phyloP scores from a whole-genome alignment of 2,888 invertebrate genomes.

The Sialis fuliginosa region DNA sequence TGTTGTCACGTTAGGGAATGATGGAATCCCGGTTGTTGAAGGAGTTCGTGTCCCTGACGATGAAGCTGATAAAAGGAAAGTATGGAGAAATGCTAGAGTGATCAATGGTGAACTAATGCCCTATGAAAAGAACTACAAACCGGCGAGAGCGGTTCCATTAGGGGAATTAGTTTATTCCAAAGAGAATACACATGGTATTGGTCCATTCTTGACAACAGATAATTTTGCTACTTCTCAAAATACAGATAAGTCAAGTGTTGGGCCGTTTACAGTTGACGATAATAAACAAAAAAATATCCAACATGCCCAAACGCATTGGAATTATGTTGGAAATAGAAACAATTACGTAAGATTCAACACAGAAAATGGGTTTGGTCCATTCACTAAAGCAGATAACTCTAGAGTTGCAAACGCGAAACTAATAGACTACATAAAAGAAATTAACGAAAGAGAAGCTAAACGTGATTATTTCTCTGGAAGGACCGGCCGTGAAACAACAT shows the following conservation, averaged over 20 bases:
- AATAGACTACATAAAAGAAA: slow-evolving; percentile 46
- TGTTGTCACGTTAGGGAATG: slow-evolving; percentile 42
- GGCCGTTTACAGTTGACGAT: slow-evolving; percentile 42
- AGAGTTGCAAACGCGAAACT: slow-evolving; percentile 37
- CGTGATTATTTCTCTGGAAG: slow-evolving; percentile 39
- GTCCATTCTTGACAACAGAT: slow-evolving; percentile 42
- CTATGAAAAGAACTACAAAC: slow-evolving; percentile 50
- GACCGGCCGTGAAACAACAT: slow-evolving; percentile 26
- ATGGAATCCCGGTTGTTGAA: slow-evolving; percentile 65
- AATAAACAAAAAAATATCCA: slow-evolving; percentile 18
- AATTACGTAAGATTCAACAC: slow-evolving; percentile 14
- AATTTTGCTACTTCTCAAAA: slow-evolving; percentile 31
- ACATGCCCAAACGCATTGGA: slow-evolving; percentile 10
- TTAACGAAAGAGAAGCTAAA: slow-evolving; percentile 43
- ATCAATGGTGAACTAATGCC: slow-evolving; percentile 68
- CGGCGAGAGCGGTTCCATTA: slow-evolving; percentile 40
- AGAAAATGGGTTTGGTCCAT: slow-evolving; percentile 37
- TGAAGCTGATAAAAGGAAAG: slow-evolving; percentile 56
- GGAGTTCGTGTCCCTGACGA: slow-evolving; percentile 73
- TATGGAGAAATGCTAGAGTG: slow-evolving; percentile 77
- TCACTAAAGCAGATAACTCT: slow-evolving; percentile 42
- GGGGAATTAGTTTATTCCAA: slow-evolving; percentile 33
- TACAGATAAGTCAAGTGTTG: slow-evolving; percentile 19
- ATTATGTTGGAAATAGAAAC: slow-evolving; percentile 11
- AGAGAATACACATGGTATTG: slow-evolving; percentile 23